These are phyloP conservation scores for Alectoris magna DNA, from an alignment of 2,797 vertebrate genomes.

Conservation along the genomic window DNA sequence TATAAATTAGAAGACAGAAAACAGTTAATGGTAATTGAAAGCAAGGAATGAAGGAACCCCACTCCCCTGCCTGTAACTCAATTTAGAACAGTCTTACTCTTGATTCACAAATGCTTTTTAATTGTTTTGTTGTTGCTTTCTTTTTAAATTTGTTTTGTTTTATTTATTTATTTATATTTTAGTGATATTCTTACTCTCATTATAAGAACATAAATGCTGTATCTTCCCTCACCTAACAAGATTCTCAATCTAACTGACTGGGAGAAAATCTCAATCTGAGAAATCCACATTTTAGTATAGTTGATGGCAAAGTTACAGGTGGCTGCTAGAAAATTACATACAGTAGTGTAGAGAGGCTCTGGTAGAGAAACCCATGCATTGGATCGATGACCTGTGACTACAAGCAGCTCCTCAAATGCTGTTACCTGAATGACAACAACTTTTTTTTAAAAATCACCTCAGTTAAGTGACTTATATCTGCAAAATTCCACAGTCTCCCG, in stretches of 20 bases:
- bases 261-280: neutral
- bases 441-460: slow-evolving; percentile 7
- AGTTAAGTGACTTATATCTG: neutral
- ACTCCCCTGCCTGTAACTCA: too few species aligned
- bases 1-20: neutral
- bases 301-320: neutral
- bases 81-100: too few species aligned
- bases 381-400: neutral
- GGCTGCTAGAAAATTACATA: neutral
- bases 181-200: neutral
- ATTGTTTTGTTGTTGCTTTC: too few species aligned
- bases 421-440: neutral
- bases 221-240: neutral
- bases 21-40: neutral
- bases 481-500: neutral
- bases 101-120: too few species aligned
- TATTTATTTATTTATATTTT: too few species aligned
- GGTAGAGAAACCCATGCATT: neutral
- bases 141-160: too few species aligned
- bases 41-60: neutral
- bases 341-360: neutral
- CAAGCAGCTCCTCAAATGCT: neutral
- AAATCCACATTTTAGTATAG: neutral
- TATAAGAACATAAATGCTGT: neutral
- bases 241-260: neutral